Percentiles rank a stretch among this genome's conserved stretches.
Evolutionary conservation across 1,140 invertebrate species (phyloP).

Genomic region (Apocrypta bakeri): DNA sequence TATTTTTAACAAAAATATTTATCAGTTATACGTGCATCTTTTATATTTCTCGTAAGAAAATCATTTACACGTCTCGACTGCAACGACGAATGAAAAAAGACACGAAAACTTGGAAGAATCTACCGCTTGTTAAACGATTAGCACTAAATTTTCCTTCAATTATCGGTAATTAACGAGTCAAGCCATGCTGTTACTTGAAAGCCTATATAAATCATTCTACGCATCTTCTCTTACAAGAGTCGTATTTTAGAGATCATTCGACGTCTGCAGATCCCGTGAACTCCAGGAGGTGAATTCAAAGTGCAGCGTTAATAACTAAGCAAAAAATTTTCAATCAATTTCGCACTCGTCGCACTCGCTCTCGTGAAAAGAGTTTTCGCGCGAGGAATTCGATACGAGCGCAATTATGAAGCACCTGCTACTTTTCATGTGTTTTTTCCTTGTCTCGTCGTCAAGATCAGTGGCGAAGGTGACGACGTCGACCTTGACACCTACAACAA

Average conservation of each 20-base stretch:
- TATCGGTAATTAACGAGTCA: neutral
- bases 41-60: neutral
- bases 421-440: neutral
- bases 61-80: neutral
- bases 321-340: too few relatives aligned
- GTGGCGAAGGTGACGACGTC: neutral
- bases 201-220: slow-evolving; percentile 29
- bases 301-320: neutral
- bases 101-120: neutral
- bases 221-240: neutral
- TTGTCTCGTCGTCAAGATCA: slow-evolving; percentile 21
- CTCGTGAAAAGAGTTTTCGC: neutral
- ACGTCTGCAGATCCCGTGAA: neutral
- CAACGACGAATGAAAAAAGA: slow-evolving; percentile 11
- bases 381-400: neutral
- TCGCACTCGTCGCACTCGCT: too few relatives aligned
- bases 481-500: neutral
- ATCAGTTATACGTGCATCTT: slow-evolving; percentile 40
- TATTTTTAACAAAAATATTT: neutral
- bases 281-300: neutral
- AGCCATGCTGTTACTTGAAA: neutral
- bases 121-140: slow-evolving; percentile 26
- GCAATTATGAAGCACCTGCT: neutral
- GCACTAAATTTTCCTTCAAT: neutral
- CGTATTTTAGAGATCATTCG: neutral